phyloP scores from a whole-genome alignment of 1,140 invertebrate species.

The Campoletis sonorensis region DNA sequence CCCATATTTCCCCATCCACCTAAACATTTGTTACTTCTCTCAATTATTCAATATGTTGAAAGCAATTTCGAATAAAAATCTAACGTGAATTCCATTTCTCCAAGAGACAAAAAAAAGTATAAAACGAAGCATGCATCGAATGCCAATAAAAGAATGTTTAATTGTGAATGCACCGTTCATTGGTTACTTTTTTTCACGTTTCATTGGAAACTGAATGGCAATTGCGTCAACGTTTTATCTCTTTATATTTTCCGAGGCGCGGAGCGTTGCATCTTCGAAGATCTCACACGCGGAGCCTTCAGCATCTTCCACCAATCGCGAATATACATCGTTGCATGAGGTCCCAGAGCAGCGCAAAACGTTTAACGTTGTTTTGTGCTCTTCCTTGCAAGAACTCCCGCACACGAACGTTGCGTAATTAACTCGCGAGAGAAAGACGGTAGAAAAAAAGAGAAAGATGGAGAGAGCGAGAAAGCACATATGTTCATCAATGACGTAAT shows the following conservation, averaged over 20 bases:
- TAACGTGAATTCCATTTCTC: no score
- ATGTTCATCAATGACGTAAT: slow-evolving; percentile 45
- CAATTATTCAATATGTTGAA: no score
- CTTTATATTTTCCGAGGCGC: neutral
- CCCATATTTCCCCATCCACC: no score
- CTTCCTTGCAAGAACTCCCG: neutral
- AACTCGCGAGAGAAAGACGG: slow-evolving; percentile 9
- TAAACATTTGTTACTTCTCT: no score
- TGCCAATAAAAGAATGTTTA: no score
- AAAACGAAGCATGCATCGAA: no score
- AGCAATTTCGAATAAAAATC: no score
- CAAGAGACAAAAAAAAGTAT: no score
- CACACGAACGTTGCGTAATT: slow-evolving; percentile 47
- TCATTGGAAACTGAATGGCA: neutral
- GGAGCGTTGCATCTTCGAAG: neutral
- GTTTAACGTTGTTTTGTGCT: slow-evolving; percentile 23
- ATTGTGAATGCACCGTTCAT: no score
- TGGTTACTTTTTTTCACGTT: no score
- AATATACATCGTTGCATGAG: slow-evolving; percentile 17
- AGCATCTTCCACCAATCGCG: neutral
- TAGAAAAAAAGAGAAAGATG: neutral
- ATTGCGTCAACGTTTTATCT: neutral
- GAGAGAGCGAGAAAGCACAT: neutral
- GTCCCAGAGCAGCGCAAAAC: slow-evolving; percentile 14
- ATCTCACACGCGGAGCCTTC: neutral